Evolutionary conservation across 2,888 invertebrate genomes (phyloP), one percentile per base, ranked within the genome.

Genomic region (Sepiola atlantica): DNA sequence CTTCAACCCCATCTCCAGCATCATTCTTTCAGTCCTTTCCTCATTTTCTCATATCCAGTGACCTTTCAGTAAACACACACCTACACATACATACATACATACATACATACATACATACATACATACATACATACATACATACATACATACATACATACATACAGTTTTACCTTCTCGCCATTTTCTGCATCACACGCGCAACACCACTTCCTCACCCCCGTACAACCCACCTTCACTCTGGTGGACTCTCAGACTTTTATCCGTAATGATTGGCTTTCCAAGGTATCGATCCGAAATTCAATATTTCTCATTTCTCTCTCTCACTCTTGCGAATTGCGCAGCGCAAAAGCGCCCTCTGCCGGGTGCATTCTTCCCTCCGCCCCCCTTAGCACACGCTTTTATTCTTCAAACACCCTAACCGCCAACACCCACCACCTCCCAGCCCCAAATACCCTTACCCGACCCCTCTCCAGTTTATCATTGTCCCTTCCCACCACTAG

Each of bases 231-330:
- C 77, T 14, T 14, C 14, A 4, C 12, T 14, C 77, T n/a, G 12
- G 14, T 18, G n/a, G 32, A 77, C 77, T 32, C n/a, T n/a, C 77
- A n/a, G 77, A 77, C 77, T 77, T 77, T 77, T n/a, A 77, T 77
- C 77, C 77, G n/a, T 77, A 77, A 77, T 77, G 77, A 77, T 77
- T 77, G 77, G 77, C 77, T 77, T 77, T 77, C 32, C 77, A 77
- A 16, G n/a, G n/a, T 77, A 77, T 77, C 77, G 77, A 77, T 77
- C 77, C 77, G 77, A 77, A 32, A 77, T 77, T 77, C 77, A 32
- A 77, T 77, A 77, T 77, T 77, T 77, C 77, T 77, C 77, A 77
- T 77, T 77, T 77, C 77, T 61, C 21, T 61, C 61, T 77, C n/a
- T n/a, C 77, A 16, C n/a, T n/a, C 45, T 45, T 45, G 45, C 45